Evolutionary conservation across 2,888 invertebrate genomes (phyloP).

Genomic region (Mycogona germanica): DNA sequence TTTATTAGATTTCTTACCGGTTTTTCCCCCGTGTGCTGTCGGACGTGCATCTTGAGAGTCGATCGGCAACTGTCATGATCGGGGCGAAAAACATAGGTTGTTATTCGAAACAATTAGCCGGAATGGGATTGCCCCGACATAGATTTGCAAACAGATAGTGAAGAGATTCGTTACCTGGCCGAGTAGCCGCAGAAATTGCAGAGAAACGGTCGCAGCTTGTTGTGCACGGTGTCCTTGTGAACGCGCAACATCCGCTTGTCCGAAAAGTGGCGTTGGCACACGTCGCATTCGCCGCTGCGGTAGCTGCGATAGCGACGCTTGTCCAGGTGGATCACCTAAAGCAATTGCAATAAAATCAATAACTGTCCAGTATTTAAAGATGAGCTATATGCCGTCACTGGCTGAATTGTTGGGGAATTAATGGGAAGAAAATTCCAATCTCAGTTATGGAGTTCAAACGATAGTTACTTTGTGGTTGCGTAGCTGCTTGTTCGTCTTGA

Average conservation of each 20-base stretch:
- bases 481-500: conserved; percentile 66
- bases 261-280: conserved; percentile 47
- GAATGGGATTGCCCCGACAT: too few species aligned
- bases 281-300: conserved; percentile 48
- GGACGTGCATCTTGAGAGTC: conserved; percentile 51
- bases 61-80: conserved; percentile 51
- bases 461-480: conserved; percentile 52
- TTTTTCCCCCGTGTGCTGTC: conserved; percentile 62
- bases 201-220: conserved; percentile 50
- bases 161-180: too few species aligned
- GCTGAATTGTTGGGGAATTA: not conserved
- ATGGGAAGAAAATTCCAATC: not conserved
- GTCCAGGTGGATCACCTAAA: conserved; percentile 35
- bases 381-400: too few species aligned
- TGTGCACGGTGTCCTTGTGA: conserved; percentile 51
- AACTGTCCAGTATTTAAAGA: not conserved
- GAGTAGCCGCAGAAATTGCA: conserved; percentile 56
- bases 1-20: too few species aligned
- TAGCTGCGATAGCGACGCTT: conserved; percentile 36
- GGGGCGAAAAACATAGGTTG: too few species aligned
- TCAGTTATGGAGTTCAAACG: not conserved
- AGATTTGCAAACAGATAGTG: too few species aligned
- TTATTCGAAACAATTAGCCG: too few species aligned
- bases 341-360: not conserved
- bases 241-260: conserved; percentile 41